phyloP scores from a whole-genome alignment of 1,140 invertebrate species.

The Caerostris extrusa region DNA sequence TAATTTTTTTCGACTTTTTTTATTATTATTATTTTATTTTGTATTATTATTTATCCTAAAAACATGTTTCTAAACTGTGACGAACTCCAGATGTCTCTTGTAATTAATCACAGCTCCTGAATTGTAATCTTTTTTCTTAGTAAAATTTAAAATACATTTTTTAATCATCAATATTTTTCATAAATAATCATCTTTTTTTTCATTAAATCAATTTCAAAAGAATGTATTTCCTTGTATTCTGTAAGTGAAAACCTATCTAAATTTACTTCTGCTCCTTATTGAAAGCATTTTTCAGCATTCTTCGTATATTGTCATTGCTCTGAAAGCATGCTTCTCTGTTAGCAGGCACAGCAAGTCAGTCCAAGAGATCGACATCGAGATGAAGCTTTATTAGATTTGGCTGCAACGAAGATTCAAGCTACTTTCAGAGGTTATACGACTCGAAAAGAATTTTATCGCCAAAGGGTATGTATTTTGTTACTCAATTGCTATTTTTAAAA shows the following conservation, averaged over 20 bases:
- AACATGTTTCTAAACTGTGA: no score
- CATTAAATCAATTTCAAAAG: not conserved
- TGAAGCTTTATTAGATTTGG: slow-evolving; percentile 79
- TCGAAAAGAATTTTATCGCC: slow-evolving; percentile 82
- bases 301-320: not conserved
- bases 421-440: slow-evolving; percentile 87
- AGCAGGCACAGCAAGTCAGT: not conserved
- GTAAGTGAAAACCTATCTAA: not conserved
- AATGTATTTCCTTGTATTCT: not conserved
- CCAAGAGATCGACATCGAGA: not conserved
- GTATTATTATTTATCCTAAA: no score
- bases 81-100: no score
- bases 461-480: slow-evolving; percentile 56
- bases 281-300: no score
- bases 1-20: no score
- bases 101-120: no score
- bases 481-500: not conserved
- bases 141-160: no score
- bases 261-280: not conserved
- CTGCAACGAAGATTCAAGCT: slow-evolving; percentile 89
- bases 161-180: not conserved
- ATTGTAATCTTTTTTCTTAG: no score
- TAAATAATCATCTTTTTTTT: not conserved
- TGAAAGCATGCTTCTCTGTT: not conserved
- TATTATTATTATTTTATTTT: no score